phyloP scores from a whole-genome alignment of 2,888 invertebrate species.

The Muschampia plurimacula region DNA sequence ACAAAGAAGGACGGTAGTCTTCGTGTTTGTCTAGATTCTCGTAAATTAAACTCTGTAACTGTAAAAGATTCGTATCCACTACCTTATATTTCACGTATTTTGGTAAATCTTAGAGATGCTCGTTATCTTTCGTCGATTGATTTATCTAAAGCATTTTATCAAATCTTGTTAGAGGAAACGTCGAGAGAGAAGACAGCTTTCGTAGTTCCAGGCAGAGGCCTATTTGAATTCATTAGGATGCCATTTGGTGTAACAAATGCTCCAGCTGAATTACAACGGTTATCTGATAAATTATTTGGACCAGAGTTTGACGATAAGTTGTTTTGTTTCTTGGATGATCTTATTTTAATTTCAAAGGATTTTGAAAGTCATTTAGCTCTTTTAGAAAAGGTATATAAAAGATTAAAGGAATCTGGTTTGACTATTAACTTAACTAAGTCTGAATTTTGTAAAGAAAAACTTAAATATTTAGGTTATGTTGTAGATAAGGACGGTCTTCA shows the following conservation, averaged over 20 bases:
- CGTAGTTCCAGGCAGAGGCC: conserved; percentile 40
- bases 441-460: conserved; percentile 29
- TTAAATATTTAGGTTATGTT: conserved; percentile 42
- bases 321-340: conserved; percentile 43
- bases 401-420: conserved; percentile 32
- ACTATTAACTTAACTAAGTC: conserved; percentile 43
- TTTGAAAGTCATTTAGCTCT: conserved; percentile 37
- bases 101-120: conserved; percentile 39
- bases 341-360: conserved; percentile 32
- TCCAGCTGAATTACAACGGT: conserved; percentile 34
- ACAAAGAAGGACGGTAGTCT: conserved; percentile 33
- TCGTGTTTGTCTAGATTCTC: conserved; percentile 41
- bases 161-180: conserved; percentile 45
- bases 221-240: conserved; percentile 41
- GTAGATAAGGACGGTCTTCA: conserved; percentile 40
- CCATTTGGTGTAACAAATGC: conserved; percentile 40
- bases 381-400: conserved; percentile 25
- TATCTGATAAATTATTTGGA: conserved; percentile 37
- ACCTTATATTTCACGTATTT: conserved; percentile 35
- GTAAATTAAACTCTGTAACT: conserved; percentile 42
- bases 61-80: conserved; percentile 41
- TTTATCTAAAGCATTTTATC: conserved; percentile 53
- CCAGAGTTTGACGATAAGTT: conserved; percentile 37
- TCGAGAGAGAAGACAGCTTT: conserved; percentile 41
- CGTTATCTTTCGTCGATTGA: conserved; percentile 43